Base-by-base conservation (phyloP, 2,113 vertebrate species). In the Aix galericulata region DNA sequence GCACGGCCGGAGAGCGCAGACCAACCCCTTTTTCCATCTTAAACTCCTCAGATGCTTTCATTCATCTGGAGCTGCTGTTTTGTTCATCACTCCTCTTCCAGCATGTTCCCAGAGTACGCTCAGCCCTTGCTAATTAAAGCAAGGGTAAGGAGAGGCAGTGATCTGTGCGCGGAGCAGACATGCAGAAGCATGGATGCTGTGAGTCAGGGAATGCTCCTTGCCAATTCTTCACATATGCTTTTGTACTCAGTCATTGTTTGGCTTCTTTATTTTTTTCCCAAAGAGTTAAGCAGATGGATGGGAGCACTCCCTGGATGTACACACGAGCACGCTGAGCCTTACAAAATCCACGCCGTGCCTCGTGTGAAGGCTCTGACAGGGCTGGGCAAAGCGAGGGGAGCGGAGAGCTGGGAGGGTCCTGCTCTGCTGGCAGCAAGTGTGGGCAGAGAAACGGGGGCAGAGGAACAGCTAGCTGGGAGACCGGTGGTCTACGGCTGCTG, bases 51-150 rank as follows among this genome's bases (percentile, higher is more conserved):
- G 67, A 88, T 88, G 83, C 90, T 87, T 85, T 93, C 1, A 16
- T 87, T 93, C 93, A 90, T 96, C 92, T 95, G 93, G 88, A 94
- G 93, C 92, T 94, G 94, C 95, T 97, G 95, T 97, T 96, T 97
- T 96, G 96, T 86, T 91, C 95, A 96, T 96, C 93, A 96, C 48
- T 76, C 23, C 88, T 59, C 71, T 86, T 92, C 32, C 95, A 96
- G 80, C 2, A 0, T 6, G 38, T 97, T 96, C 94, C 96, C 95
- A 96, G 96, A 58, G 92, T n/a, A 81, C 80, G 81, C 90, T 96
- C 94, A 90, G 94, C 89, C 91, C 14, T 52, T 17, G 13, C 93
- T 96, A 96, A 97, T 97, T 97, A 92, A 94, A 88, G 92, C 66
- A 21, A 59, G 88, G 56, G 91, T 50, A 75, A 63, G 76, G 94